phyloP scores from a whole-genome alignment of 2,113 vertebrate species.

The zebrafish (Danio rerio) region DNA sequence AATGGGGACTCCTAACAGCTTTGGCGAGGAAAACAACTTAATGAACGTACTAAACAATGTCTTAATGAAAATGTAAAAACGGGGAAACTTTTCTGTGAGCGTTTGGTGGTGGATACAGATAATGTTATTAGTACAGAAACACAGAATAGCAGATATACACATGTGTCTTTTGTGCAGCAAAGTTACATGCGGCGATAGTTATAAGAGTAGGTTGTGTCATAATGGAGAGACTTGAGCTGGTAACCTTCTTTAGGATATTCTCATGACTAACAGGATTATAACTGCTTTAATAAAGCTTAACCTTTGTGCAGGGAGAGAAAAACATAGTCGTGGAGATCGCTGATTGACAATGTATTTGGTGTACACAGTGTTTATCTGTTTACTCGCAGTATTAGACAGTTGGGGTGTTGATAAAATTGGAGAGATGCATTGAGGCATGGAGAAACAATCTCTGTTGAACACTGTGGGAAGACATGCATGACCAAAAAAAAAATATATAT shows the following conservation, averaged over 20 bases:
- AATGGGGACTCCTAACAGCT: background rate
- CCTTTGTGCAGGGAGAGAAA: slow-evolving; percentile 22
- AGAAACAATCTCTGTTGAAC: background rate
- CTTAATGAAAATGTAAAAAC: background rate
- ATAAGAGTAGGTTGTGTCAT: background rate
- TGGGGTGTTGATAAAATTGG: background rate
- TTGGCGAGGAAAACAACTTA: background rate
- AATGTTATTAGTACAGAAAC: background rate
- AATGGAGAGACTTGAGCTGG: background rate
- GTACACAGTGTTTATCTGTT: background rate
- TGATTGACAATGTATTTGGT: background rate
- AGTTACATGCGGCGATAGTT: background rate
- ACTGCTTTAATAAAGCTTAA: slow-evolving; percentile 28
- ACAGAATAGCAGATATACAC: background rate
- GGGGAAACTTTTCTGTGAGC: background rate
- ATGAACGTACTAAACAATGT: background rate
- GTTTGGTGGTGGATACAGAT: background rate
- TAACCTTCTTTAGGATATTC: slow-evolving; percentile 36
- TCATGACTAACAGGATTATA: slow-evolving; percentile 42
- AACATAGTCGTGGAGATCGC: background rate
- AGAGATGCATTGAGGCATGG: background rate
- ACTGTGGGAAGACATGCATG: too few species aligned
- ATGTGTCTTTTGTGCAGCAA: background rate
- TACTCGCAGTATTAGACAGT: background rate
- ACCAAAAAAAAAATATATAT: background rate